Base-by-base conservation (phyloP, 2,113 vertebrate species). In the Probosciger aterrimus region DNA sequence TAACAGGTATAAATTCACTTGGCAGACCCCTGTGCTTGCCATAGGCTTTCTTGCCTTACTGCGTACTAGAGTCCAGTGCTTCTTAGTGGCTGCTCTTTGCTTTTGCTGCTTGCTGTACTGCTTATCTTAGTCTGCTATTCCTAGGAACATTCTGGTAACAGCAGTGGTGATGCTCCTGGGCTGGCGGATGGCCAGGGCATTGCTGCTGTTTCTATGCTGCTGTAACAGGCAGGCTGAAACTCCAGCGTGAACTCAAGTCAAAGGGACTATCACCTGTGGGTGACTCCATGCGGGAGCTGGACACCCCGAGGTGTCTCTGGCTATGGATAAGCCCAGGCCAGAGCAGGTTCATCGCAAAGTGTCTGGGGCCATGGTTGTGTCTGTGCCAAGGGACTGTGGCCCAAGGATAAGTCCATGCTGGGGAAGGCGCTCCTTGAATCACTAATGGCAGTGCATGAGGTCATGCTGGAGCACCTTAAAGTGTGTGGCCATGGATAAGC, bases 161-260 rank as follows among this genome's bases (percentile, higher is more conserved):
- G 49, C 84, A 47, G 11, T 15, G 10, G 19, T 0, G 10, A 43
- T 64, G 93, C 2, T 68, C 46, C 4, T 35, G 60, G 23, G 50
- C 69, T 71, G 85, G 69, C 75, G 8, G 73, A 15, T 14, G 75
- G 24, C 76, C 85, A 76, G 69, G 39, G 14, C 15, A 62, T 71
- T 3, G 2, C 57, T 50, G 85, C 25, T 14, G 27, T 52, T 70
- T 18, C 50, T 27, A n/a, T 53, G 50, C 75, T 49, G 88, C 57
- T 35, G n/a, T 33, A 50, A 63, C 25, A 50, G 49, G 37, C 57
- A 31, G 74, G 13, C 83, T 41, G 79, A 23, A 55, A 8, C 74
- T 37, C 30, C 8, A 1, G 17, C 3, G 6, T 14, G 33, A 52
- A 0, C 55, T 47, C 2, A 14, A 27, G 30, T 33, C 28, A 8